Evolutionary conservation across 2,113 vertebrate genomes (phyloP).

Genomic region (Albula goreensis): DNA sequence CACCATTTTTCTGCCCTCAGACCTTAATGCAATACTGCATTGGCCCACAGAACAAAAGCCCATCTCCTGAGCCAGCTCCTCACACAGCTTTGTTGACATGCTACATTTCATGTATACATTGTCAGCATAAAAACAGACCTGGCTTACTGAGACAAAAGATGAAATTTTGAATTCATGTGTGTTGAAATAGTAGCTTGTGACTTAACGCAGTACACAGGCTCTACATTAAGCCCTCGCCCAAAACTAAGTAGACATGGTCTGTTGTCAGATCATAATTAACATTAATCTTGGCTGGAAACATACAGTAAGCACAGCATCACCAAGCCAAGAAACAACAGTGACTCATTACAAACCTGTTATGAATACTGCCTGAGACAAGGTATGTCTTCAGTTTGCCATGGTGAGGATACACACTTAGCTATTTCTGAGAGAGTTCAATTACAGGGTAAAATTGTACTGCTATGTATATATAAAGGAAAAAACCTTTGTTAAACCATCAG

Average conservation of each 20-base stretch:
- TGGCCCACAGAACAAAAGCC: neutral
- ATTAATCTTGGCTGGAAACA: neutral
- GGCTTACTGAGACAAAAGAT: neutral
- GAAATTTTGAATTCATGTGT: neutral
- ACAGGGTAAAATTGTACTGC: too few relatives aligned
- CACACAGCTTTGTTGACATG: neutral
- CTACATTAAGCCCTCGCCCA: neutral
- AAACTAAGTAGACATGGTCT: neutral
- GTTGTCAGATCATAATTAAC: neutral
- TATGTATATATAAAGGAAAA: too few relatives aligned
- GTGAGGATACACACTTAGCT: neutral
- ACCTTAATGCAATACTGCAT: too few relatives aligned
- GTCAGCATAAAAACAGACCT: neutral
- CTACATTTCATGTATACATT: neutral
- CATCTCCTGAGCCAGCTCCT: neutral
- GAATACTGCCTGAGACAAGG: neutral
- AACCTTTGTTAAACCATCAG: too few relatives aligned
- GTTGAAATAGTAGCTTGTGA: neutral
- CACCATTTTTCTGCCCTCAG: neutral
- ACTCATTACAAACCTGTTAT: neutral
- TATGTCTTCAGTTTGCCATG: neutral
- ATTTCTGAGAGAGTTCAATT: neutral
- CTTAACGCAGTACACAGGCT: neutral
- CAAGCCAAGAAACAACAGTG: neutral
- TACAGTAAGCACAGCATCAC: neutral